These are phyloP conservation scores for Magallana gigas DNA, from an alignment of 1,140 invertebrate species.

Conservation along the genomic window DNA sequence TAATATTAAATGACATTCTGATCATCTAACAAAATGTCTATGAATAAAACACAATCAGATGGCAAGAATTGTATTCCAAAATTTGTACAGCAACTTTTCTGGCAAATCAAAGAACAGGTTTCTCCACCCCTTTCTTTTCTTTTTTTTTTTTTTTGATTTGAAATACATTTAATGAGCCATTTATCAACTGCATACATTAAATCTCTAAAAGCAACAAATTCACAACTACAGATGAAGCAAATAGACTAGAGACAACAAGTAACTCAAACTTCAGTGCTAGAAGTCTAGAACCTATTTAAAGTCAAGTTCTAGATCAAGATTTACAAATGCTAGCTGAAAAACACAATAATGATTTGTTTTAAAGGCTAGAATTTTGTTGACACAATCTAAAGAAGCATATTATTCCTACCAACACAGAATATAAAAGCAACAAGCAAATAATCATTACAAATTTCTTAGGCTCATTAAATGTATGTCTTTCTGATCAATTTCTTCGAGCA, in stretches of 20 bases:
- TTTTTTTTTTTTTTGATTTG: neutral
- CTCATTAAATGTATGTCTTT: slow-evolving; percentile 34
- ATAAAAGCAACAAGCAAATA: slow-evolving; percentile 18
- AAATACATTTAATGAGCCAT: slow-evolving; percentile 34
- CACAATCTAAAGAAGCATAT: neutral
- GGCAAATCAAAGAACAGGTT: neutral
- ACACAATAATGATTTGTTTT: neutral
- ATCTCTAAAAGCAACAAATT: neutral
- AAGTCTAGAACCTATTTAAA: slow-evolving; percentile 8
- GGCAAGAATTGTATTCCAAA: neutral
- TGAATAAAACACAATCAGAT: neutral
- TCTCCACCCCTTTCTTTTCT: neutral
- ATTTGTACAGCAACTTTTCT: neutral
- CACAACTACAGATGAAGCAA: slow-evolving; percentile 8
- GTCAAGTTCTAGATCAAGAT: neutral
- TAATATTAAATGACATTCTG: too few species aligned
- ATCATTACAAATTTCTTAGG: neutral
- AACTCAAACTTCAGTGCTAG: slow-evolving; percentile 21
- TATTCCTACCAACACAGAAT: neutral
- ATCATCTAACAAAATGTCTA: too few species aligned
- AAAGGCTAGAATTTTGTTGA: too few species aligned
- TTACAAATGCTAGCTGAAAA: slow-evolving; percentile 2
- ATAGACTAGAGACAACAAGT: slow-evolving; percentile 2
- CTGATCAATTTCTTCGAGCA: slow-evolving; percentile 26
- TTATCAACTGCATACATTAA: neutral